Evolutionary conservation across 2,113 vertebrate genomes (phyloP), one percentile per base, ranked within the genome.

Genomic region (Cryptoleucopteryx plumbea): DNA sequence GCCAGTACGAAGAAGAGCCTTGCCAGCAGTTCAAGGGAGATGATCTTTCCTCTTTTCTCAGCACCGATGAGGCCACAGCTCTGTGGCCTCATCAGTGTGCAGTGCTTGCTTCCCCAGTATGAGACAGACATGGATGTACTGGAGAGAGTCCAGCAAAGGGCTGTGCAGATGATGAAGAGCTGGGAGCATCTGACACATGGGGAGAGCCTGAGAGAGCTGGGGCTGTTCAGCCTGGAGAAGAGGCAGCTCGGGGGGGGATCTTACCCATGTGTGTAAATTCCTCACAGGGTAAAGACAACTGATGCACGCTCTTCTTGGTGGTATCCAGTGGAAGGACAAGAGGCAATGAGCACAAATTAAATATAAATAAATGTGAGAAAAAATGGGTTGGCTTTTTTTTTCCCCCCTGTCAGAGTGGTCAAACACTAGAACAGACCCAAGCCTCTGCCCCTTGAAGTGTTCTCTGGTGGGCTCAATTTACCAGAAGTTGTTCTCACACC

Each of bases 1-100:
- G 16, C n/a, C 61, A 65, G 1, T 52, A 31, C 0, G 3, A 53
- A 47, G 21, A 45, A 6, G 13, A 58, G 36, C 5, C 0, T 21
- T 27, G 67, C 25, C 42, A 58, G 42, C 42, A 31, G 50, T n/a
- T 72, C 67, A 47, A 9, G 52, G 55, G 85, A 71, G 22, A 27
- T 31, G 19, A 23, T 50, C 43, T 43, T 50, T n/a, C 11, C 29
- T 22, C 48, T 75, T 22, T 73, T 25, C 25, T 50, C 13, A 10
- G 68, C 16, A 7, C 32, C 53, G 47, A 26, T 53, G 47, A n/a
- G 58, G 45, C 56, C 32, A 26, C 58, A 43, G 52, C 50, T 86
- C 45, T 13, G 16, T 6, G 29, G 6, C 29, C 34, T n/a, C 23
- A 10, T 56, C 82, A 26, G 55, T 16, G 36, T 34, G 43, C 66